phyloP scores from a whole-genome alignment of 1,140 invertebrate genomes.

The Ceratitis capitata region DNA sequence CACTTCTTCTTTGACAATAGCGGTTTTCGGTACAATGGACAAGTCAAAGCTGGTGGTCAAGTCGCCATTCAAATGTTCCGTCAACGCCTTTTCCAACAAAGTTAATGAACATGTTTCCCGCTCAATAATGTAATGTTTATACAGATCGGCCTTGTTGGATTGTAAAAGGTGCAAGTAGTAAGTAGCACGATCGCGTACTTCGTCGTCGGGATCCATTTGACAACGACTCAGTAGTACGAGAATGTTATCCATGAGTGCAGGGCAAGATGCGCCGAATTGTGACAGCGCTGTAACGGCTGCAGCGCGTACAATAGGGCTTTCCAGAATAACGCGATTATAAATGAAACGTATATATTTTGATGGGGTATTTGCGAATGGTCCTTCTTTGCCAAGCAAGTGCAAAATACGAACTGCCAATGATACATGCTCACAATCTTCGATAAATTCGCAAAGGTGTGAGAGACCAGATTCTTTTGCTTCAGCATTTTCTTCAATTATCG shows the following conservation, averaged over 20 bases:
- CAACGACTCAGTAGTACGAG: conserved; percentile 84
- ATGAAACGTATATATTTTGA: conserved; percentile 98
- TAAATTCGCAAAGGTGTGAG: conserved; percentile 98
- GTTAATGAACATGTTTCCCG: conserved; percentile 82
- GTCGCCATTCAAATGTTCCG: conserved; percentile 81
- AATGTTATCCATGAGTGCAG: conserved; percentile 90
- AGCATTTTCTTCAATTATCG: conserved; percentile 96
- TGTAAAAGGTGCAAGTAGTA: conserved; percentile 92
- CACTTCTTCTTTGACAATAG: conserved; percentile 69
- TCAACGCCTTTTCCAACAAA: conserved; percentile 85
- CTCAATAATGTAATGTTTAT: conserved; percentile 87
- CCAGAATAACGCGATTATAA: conserved; percentile 98
- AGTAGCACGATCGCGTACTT: conserved; percentile 97
- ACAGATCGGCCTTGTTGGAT: conserved; percentile 71
- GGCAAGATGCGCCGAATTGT: conserved; percentile 96
- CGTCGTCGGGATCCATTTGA: conserved; percentile 97
- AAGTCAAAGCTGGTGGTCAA: conserved; percentile 88
- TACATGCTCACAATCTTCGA: conserved; percentile 99
- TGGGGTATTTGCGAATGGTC: conserved; percentile 92
- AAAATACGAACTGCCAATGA: conserved; percentile 96
- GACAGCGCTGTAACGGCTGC: conserved; percentile 97
- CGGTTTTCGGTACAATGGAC: conserved; percentile 82
- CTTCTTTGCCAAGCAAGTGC: conserved; percentile 96
- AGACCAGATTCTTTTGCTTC: conserved; percentile 91
- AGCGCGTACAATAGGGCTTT: conserved; percentile 92